These are phyloP conservation scores for Masticophis lateralis DNA, from an alignment of 2,797 vertebrate species.

Conservation along the genomic window DNA sequence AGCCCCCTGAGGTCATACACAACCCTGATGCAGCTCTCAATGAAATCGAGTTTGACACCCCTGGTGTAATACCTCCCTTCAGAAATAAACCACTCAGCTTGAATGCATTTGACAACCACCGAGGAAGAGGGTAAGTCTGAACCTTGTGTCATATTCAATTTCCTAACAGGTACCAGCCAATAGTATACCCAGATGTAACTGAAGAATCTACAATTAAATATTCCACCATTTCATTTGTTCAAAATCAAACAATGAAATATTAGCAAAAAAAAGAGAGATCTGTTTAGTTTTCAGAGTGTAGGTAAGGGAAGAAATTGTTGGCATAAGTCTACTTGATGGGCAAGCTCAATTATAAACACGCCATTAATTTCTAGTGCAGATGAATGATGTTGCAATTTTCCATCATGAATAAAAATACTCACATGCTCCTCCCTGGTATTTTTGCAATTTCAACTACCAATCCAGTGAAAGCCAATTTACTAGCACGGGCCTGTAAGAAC, in stretches of 20 bases:
- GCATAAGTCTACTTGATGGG: neutral
- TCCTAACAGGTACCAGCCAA: neutral
- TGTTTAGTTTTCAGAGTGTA: constrained; percentile 29
- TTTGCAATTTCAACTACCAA: neutral
- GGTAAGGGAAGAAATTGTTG: neutral
- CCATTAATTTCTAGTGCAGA: constrained; percentile 57
- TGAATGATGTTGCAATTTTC: constrained; percentile 66
- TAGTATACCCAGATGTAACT: constrained; percentile 35
- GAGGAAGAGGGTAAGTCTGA: neutral
- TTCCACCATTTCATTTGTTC: neutral
- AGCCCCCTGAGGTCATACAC: too few relatives aligned
- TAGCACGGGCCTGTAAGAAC: neutral
- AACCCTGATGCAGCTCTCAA: neutral
- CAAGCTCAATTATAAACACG: neutral
- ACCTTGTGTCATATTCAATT: neutral
- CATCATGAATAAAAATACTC: constrained; percentile 38
- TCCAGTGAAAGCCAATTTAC: neutral
- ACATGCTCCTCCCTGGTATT: constrained; percentile 10
- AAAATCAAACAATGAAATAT: neutral
- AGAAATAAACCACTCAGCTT: neutral
- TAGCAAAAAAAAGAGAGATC: constrained; percentile 2
- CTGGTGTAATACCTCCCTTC: neutral
- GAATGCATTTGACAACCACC: neutral
- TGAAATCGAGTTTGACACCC: too few relatives aligned
- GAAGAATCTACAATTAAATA: neutral